Base-by-base conservation (phyloP, 2,797 vertebrate genomes). In the Sebastes matsubarae region DNA sequence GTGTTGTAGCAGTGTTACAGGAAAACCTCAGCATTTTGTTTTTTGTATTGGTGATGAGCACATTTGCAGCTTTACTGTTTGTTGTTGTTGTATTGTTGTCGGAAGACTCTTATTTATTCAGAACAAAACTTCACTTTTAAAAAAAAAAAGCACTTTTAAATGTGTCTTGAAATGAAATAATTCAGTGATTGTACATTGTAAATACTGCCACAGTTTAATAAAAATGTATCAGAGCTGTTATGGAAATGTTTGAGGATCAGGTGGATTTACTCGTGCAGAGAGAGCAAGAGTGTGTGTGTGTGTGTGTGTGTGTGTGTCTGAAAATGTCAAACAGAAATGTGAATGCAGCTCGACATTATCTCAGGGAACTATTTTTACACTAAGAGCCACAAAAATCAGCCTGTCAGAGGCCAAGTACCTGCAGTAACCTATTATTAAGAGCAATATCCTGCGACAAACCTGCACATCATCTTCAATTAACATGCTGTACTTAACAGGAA, bases 71-170 rank as follows among this genome's bases (percentile, higher is more conserved):
- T 82, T 89, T 77, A 87, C 61, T 91, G 89, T 91, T 81, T 81
- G 90, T 80, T 82, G 89, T 92, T 83, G 85, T 89, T 87, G 83
- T 93, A 63, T 83, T 91, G 90, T 92, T 88, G 89, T 93, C 82
- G 77, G 79, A 92, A 90, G 91, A 89, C 75, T 83, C 83, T 93
- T 93, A 95, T 95, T 95, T 95, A 95, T 95, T 93, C 87, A 85
- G 70, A 92, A 85, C 69, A 79, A 87, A 87, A 81, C 57, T 87
- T 90, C 71, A 82, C 85, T 90, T 93, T 87, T 78, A 22, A 75
- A 89, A 86, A 42, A 42, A 46, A 80, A 63, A 91, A 87, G 93
- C 93, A 94, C 94, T 93, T 94, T 94, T 92, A 88, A 91, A 92
- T 83, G 91, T 94, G 92, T 94, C 90, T 92, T 86, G 80, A 90